Evolutionary conservation across 1,140 invertebrate genomes (phyloP), one percentile per base, ranked within the genome.

Genomic region (Oedothorax gibbosus): DNA sequence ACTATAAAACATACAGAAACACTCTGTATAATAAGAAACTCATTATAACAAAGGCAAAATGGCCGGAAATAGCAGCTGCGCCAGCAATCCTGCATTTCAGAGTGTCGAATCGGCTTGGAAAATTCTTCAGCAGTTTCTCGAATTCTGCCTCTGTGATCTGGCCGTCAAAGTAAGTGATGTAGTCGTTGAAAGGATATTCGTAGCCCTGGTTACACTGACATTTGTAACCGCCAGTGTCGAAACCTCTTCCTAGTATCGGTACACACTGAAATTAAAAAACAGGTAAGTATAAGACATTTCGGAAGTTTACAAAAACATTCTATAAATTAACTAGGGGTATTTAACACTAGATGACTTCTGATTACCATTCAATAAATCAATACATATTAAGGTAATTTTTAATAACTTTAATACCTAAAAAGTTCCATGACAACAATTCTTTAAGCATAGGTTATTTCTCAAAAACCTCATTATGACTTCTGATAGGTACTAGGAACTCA

Each of bases 151-250:
- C 98, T 56, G 99, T 94, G 20, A 98, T 91, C 91, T 99, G 97
- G 0, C 98, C 98, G 90, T 99, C 97, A 89, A 96, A 98, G 90
- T 98, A 99, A 6, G 95, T 98, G 88, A 95, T 97, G 7, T 93
- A 91, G 90, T 97, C 97, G 91, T 98, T 97, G 89, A 97, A 99
- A 0, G 97, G 97, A 92, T 99, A 99, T 89, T 99, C 98, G 89
- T 94, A 99, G 49, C 97, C 98, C 91, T 99, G 97, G 76, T 96
- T 93, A 89, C 98, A 99, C 90, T 99, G 97, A 90, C 98, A 99
- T 91, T 99, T 99, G 91, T 99, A 99, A n/a, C 96, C 96, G 73
- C 97, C 97, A 14, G 94, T 93, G 86, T 97, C 94, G 90, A 96
- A 98, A 68, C 96, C 95, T 89, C 96, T 93, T 15, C 97, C 97